A percentile compares a stretch with the other conserved stretches of the same genome.
phyloP scores from a whole-genome alignment of 2,797 vertebrate species.

The Toxotes lorentzi region DNA sequence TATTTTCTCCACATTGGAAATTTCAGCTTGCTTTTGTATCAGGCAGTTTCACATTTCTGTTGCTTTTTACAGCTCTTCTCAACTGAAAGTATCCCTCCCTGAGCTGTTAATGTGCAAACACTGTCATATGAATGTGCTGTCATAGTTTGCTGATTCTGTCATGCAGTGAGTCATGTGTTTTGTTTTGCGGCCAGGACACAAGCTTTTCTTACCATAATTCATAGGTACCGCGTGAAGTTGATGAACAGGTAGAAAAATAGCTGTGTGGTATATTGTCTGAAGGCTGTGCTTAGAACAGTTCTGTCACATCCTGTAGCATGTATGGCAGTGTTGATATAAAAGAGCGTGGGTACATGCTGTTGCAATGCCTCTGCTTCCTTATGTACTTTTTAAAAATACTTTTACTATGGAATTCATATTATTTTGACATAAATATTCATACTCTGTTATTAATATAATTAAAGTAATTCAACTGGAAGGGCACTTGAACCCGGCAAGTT shows the following conservation, averaged over 20 bases:
- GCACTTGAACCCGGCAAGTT: slow-evolving; percentile 12
- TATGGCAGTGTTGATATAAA: background rate
- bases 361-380: background rate
- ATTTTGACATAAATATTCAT: slow-evolving; percentile 27
- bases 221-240: slow-evolving; percentile 15
- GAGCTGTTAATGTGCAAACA: slow-evolving; percentile 49
- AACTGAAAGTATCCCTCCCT: slow-evolving; percentile 17
- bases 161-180: slow-evolving; percentile 66
- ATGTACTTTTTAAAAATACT: background rate
- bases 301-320: background rate
- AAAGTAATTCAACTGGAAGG: slow-evolving; percentile 26
- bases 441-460: background rate
- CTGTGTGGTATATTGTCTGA: slow-evolving; percentile 22
- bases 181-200: slow-evolving; percentile 14
- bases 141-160: slow-evolving; percentile 56
- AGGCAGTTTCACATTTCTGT: slow-evolving; percentile 4
- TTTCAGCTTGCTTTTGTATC: background rate
- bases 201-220: slow-evolving; percentile 34
- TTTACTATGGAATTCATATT: background rate
- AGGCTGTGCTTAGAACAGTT: background rate
- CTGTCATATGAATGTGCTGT: slow-evolving; percentile 50
- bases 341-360: background rate
- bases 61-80: slow-evolving; percentile 18
- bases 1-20: background rate
- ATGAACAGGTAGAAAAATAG: slow-evolving; percentile 37